These are phyloP conservation scores for Drosophila littoralis DNA, from an alignment of 1,140 invertebrate genomes.

Conservation along the genomic window DNA sequence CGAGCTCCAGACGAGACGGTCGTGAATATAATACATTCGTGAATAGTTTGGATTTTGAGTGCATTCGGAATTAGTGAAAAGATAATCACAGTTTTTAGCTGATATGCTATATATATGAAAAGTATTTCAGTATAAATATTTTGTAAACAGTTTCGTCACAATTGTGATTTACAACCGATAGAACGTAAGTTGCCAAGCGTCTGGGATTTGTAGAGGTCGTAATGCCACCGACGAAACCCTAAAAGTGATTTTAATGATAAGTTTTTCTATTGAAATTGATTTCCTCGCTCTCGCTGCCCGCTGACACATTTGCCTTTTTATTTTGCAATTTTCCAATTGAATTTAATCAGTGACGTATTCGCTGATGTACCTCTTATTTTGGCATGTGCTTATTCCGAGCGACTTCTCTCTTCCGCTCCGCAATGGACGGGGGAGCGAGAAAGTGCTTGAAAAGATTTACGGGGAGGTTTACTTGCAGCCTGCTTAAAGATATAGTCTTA, in stretches of 20 bases:
- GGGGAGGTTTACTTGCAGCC: not conserved
- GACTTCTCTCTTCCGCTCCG: constrained; percentile 4
- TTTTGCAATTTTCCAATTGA: constrained; percentile 73
- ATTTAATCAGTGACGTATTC: constrained; percentile 80
- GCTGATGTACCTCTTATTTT: constrained; percentile 10
- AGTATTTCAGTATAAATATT: not conserved
- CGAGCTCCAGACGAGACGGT: constrained; percentile 51
- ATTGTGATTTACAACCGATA: not conserved
- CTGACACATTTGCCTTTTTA: constrained; percentile 23
- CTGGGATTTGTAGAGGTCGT: constrained; percentile 1
- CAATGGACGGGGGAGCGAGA: constrained; percentile 49
- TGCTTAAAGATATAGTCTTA: not conserved
- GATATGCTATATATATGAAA: constrained; percentile 1
- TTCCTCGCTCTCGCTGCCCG: constrained; percentile 31
- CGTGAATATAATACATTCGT: constrained; percentile 13
- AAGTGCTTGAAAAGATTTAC: constrained; percentile 37
- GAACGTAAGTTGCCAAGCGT: constrained; percentile 22
- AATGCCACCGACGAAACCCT: constrained; percentile 48
- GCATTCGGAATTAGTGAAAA: constrained; percentile 10
- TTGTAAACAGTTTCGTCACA: not conserved
- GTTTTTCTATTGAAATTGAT: constrained; percentile 46
- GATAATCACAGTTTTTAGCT: constrained; percentile 7
- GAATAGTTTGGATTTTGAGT: constrained; percentile 2
- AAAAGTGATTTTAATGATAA: constrained; percentile 68
- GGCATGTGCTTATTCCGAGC: constrained; percentile 26